phyloP scores from a whole-genome alignment of 2,797 vertebrate species.

The Hippopotamyrus pictus region DNA sequence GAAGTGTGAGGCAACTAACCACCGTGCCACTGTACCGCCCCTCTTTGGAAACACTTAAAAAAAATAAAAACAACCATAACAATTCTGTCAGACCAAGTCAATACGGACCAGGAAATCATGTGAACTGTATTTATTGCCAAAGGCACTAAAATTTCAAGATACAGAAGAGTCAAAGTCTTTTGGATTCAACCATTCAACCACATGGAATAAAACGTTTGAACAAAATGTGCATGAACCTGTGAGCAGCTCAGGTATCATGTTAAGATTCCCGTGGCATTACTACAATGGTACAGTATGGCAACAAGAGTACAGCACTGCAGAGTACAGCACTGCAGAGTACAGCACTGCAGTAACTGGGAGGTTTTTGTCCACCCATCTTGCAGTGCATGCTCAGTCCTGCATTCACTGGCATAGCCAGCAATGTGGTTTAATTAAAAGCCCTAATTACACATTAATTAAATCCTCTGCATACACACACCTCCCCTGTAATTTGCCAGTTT shows the following conservation, averaged over 20 bases:
- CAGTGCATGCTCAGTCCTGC: background rate
- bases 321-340: no score
- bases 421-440: background rate
- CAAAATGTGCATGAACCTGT: background rate
- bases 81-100: background rate
- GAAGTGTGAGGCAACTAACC: background rate
- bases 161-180: background rate
- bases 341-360: background rate
- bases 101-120: background rate
- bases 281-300: background rate
- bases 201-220: background rate
- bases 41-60: background rate
- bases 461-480: background rate
- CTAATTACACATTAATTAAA: slow-evolving; percentile 3
- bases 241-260: background rate
- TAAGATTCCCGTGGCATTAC: background rate
- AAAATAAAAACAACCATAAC: background rate
- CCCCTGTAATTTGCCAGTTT: background rate
- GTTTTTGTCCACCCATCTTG: background rate
- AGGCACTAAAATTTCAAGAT: background rate
- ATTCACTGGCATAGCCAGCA: background rate
- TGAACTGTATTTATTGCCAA: background rate
- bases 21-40: background rate
- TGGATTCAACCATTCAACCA: background rate
- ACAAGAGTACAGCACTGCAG: background rate